Base-by-base conservation (phyloP, 1,140 invertebrate species). In the Belonocnema kinseyi region DNA sequence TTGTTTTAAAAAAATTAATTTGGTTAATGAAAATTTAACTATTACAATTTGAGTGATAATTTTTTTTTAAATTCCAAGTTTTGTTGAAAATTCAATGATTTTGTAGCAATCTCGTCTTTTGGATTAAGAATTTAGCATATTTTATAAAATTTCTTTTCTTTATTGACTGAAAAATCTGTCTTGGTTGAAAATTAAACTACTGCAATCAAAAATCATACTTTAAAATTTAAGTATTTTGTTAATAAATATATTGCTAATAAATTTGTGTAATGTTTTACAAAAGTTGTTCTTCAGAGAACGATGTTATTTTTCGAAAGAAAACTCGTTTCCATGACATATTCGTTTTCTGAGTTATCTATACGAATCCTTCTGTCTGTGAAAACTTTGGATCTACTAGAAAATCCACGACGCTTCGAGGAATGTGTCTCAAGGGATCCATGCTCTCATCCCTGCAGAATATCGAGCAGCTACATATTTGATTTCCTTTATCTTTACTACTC, bases 371-470 rank as follows among this genome's bases (percentile, higher is more conserved):
- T 66, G 33, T 46, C 26, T 66, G 14, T 66, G 61, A 66, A 66
- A 66, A 66, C 26, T 66, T 66, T 46, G 40, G 14, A 66, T 40
- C 33, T 66, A n/a, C 26, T n/a, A 40, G 14, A 66, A 40, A 66
- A 66, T 66, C 17, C 19, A 21, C 10, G n/a, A 21, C 17, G 26
- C 26, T 66, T 66, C 61, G 16, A 66, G 21, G 21, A 16, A 66
- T 66, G 33, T 40, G 13, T 66, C 58, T 66, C 61, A 40, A 40
- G 61, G 61, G 61, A 66, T 66, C 61, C 33, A 40, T 16, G 61
- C 61, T 40, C 26, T n/a, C 40, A 5, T 66, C 33, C 46, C 5
- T 66, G 11, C 14, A 66, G 61, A 33, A 66, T 66, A 40, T 40
- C 16, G 53, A 54, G 53, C n/a, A 16, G 53, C 8, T 54, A 17